Evolutionary conservation across 1,140 invertebrate genomes (phyloP), one percentile per base, ranked within the genome.

Genomic region (Mercenaria mercenaria): DNA sequence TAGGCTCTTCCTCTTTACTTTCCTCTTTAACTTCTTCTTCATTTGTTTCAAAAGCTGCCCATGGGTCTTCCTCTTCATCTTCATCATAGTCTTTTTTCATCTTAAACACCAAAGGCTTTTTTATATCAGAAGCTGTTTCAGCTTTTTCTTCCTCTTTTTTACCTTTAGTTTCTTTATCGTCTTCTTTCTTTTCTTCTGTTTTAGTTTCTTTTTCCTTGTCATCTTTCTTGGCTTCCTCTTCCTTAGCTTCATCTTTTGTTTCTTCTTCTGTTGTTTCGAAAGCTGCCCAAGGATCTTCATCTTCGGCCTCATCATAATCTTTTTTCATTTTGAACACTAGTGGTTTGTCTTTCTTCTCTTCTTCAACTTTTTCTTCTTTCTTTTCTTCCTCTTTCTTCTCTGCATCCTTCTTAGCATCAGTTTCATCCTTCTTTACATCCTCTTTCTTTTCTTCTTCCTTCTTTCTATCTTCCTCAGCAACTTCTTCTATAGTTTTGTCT

Each of bases 381-480:
- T 69, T 43, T 72, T 87, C 67, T 26, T 61, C 83, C 20, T 47
- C 29, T 86, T 83, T 69, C 32, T 82, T 39, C 43, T 64, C 72
- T n/a, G 20, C 39, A 20, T 83, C 84, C 41, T 69, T 34, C 41
- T 76, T 64, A 29, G 20, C 29, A 56, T 29, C 76, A 34, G 47
- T 76, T 37, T 88, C 83, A 59, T 90, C 82, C n/a, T 89, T 67
- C 43, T 91, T 79, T 64, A 61, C 56, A 39, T 91, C 82, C 6
- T 39, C 43, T 29, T 59, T 29, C 0, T 50, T 47, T 82, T 91
- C 72, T 61, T 61, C 76, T 81, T 76, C 52, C 23, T 90, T 80
- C 89, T 95, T 90, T 91, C 92, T 64, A 59, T 92, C 89, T 50
- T 92, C 87, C n/a, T 93, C 90, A 43, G 77, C 59, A 43, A 41